phyloP scores from a whole-genome alignment of 2,888 invertebrate genomes.

The Oscheius sp. region DNA sequence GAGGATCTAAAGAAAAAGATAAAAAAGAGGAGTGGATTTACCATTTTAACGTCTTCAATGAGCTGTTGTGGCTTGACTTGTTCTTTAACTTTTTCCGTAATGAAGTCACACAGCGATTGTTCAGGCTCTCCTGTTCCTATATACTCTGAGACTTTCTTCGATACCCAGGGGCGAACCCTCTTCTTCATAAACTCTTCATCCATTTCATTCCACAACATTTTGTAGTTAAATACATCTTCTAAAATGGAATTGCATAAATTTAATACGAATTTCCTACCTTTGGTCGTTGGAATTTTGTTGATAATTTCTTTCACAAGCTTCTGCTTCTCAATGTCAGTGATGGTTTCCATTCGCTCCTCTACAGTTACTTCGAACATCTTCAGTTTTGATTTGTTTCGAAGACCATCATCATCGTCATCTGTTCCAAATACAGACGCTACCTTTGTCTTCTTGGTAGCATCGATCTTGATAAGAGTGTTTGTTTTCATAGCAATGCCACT shows the following conservation, averaged over 20 bases:
- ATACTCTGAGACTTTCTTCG: slow-evolving; percentile 98
- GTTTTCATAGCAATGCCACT: slow-evolving; percentile 1
- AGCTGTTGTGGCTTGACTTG: slow-evolving; percentile 92
- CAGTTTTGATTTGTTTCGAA: slow-evolving; percentile 56
- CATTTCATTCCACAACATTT: slow-evolving; percentile 87
- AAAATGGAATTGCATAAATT: no score
- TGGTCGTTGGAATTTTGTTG: slow-evolving; percentile 96
- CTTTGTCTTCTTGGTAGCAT: slow-evolving; percentile 15
- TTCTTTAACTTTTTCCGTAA: slow-evolving; percentile 95
- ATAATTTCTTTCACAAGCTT: slow-evolving; percentile 95
- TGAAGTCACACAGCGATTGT: slow-evolving; percentile 96
- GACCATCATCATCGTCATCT: slow-evolving; percentile 31
- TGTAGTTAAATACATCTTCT: slow-evolving; percentile 91
- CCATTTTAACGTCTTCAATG: slow-evolving; percentile 98
- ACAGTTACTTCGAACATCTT: slow-evolving; percentile 65
- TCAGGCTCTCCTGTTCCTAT: slow-evolving; percentile 88
- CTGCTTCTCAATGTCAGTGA: slow-evolving; percentile 82
- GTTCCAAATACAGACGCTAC: slow-evolving; percentile 60
- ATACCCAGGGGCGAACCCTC: slow-evolving; percentile 98
- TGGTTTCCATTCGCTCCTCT: slow-evolving; percentile 64
- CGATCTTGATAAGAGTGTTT: neutral
- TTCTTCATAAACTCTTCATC: slow-evolving; percentile 87
- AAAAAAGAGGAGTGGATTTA: slow-evolving; percentile 71
- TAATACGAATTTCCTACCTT: slow-evolving; percentile 71
- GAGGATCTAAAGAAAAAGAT: slow-evolving; percentile 79